A percentile compares a stretch with the other conserved stretches of the same genome.
Evolutionary conservation across 2,888 invertebrate species (phyloP).

Genomic region (Eilema sororculum): DNA sequence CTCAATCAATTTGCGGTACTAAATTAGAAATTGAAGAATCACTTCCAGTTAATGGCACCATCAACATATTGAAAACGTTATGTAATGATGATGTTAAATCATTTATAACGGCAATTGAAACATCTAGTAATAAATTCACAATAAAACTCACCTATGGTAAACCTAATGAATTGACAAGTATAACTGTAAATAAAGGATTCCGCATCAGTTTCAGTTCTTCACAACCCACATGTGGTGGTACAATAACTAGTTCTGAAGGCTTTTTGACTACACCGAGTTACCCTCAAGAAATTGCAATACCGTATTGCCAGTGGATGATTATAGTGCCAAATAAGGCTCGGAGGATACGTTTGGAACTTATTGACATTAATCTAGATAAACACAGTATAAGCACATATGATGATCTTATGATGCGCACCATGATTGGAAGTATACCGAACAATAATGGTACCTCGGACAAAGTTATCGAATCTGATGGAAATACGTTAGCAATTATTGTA

Average conservation of each 20-base stretch:
- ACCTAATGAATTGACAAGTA: slow-evolving; percentile 64
- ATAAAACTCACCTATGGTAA: slow-evolving; percentile 71
- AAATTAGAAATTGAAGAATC: slow-evolving; percentile 74
- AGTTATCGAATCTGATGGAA: slow-evolving; percentile 88
- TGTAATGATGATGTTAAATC: slow-evolving; percentile 58
- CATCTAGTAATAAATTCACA: slow-evolving; percentile 68
- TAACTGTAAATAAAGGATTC: slow-evolving; percentile 84
- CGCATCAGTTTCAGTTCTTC: slow-evolving; percentile 88
- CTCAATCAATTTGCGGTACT: slow-evolving; percentile 68
- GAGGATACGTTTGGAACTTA: slow-evolving; percentile 83
- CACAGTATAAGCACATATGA: slow-evolving; percentile 83
- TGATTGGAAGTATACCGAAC: slow-evolving; percentile 66
- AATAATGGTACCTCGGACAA: slow-evolving; percentile 47
- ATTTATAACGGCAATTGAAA: slow-evolving; percentile 56
- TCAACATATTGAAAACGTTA: slow-evolving; percentile 60
- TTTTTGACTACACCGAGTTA: slow-evolving; percentile 91
- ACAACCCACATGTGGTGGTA: slow-evolving; percentile 89
- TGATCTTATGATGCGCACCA: slow-evolving; percentile 79
- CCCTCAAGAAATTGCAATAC: slow-evolving; percentile 76
- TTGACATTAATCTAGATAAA: slow-evolving; percentile 75
- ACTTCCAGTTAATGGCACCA: slow-evolving; percentile 63
- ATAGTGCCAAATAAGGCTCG: slow-evolving; percentile 69
- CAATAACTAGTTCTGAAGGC: slow-evolving; percentile 88
- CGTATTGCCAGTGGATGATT: slow-evolving; percentile 75
- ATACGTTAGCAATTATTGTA: slow-evolving; percentile 88